phyloP scores from a whole-genome alignment of 2,113 vertebrate species.

The Lucifuga dentata region DNA sequence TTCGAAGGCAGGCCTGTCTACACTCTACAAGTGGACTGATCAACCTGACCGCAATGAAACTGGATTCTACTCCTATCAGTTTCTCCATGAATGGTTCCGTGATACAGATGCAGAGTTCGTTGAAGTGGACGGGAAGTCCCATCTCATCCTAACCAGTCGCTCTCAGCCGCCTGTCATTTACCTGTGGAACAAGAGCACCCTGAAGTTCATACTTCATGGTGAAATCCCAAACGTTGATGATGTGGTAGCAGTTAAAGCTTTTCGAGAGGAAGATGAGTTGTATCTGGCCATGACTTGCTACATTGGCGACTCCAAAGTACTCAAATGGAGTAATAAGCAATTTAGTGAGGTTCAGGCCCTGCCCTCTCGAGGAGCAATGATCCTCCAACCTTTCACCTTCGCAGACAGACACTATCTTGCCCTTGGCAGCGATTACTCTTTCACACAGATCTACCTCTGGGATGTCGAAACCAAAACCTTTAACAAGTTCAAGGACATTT shows the following conservation, averaged over 20 bases:
- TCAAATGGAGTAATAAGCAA: constrained; percentile 92
- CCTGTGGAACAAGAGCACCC: constrained; percentile 93
- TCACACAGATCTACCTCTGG: constrained; percentile 98
- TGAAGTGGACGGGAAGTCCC: constrained; percentile 88
- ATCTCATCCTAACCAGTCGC: constrained; percentile 93
- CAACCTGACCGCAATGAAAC: constrained; percentile 85
- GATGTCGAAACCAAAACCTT: constrained; percentile 89
- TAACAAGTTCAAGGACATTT: constrained; percentile 94
- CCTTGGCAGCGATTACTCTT: constrained; percentile 96
- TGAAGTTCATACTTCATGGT: constrained; percentile 89
- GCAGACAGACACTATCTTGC: constrained; percentile 91
- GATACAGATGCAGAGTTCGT: constrained; percentile 95
- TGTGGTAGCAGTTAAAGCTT: constrained; percentile 93
- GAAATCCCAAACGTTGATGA: constrained; percentile 94
- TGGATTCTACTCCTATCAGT: constrained; percentile 95
- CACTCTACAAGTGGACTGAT: constrained; percentile 92
- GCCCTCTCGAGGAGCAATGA: constrained; percentile 95
- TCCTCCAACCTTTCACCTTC: constrained; percentile 93
- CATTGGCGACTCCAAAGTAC: constrained; percentile 96
- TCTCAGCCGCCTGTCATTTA: constrained; percentile 94
- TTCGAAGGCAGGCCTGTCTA: constrained; percentile 95
- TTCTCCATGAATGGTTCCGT: constrained; percentile 96
- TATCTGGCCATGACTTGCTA: constrained; percentile 94
- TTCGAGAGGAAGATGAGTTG: constrained; percentile 85
- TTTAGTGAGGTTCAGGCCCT: constrained; percentile 94